Conservation (phyloP, 2,888 invertebrate species). For the Argyresthia goedartella region DNA sequence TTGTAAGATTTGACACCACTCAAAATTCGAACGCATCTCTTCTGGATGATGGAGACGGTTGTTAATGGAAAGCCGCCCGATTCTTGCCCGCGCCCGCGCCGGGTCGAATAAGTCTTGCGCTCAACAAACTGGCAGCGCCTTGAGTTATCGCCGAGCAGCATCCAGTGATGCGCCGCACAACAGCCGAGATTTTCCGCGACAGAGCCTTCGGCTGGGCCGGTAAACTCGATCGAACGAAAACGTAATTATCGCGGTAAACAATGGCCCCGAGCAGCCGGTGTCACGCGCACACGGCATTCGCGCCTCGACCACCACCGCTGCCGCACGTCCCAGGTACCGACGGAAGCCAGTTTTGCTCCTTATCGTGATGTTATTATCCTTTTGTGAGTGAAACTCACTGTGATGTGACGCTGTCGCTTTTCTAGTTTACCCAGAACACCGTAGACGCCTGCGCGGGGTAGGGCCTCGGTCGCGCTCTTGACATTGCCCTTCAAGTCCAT, state of each 20-base stretch:
- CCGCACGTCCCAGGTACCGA: slow-evolving; percentile 51
- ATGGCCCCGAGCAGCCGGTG: slow-evolving; percentile 33
- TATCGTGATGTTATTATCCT: slow-evolving; percentile 22
- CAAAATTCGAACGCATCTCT: too few species aligned
- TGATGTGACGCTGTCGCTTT: slow-evolving; percentile 2
- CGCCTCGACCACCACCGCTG: slow-evolving; percentile 48
- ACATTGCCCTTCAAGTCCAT: slow-evolving; percentile 30
- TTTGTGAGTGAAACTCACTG: background rate
- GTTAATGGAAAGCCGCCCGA: too few species aligned
- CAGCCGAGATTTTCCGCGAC: slow-evolving; percentile 49
- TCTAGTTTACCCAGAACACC: background rate
- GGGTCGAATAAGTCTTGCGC: background rate
- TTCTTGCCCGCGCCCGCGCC: background rate
- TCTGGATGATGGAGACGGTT: too few species aligned
- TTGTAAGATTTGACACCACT: too few species aligned
- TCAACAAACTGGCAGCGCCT: background rate
- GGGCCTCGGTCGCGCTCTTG: slow-evolving; percentile 36
- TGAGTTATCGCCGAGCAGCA: too few species aligned
- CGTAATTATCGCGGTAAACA: slow-evolving; percentile 66
- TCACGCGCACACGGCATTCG: slow-evolving; percentile 42
- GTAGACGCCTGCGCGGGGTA: background rate
- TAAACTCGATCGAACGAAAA: slow-evolving; percentile 62
- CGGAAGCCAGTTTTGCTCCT: slow-evolving; percentile 24
- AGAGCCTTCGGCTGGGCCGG: slow-evolving; percentile 46
- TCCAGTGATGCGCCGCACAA: background rate